phyloP scores from a whole-genome alignment of 2,113 vertebrate species.

The Amphiprion ocellaris region DNA sequence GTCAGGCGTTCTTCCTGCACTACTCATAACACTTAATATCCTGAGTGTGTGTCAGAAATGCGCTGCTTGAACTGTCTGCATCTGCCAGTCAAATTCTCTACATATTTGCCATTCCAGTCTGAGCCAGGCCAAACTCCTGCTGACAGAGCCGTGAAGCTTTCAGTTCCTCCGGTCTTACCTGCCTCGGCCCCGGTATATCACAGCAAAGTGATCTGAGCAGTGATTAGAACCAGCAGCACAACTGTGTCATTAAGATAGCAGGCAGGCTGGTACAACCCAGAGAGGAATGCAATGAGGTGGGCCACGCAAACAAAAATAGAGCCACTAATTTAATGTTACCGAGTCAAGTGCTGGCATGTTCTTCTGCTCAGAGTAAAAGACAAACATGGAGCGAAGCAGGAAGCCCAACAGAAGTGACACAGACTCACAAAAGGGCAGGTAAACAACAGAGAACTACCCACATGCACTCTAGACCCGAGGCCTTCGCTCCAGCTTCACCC shows the following conservation, averaged over 20 bases:
- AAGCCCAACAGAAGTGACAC: neutral
- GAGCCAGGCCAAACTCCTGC: constrained; percentile 54
- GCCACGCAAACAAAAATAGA: constrained; percentile 45
- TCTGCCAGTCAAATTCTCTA: constrained; percentile 64
- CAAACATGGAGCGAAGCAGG: constrained; percentile 27
- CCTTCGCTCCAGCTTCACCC: constrained; percentile 34
- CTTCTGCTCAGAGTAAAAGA: neutral
- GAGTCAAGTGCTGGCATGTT: constrained; percentile 51
- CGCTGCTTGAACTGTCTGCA: constrained; percentile 12
- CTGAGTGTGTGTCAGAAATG: constrained; percentile 13
- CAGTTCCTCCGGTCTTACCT: constrained; percentile 10
- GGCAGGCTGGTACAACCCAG: constrained; percentile 20
- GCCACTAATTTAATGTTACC: constrained; percentile 27
- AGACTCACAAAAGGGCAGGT: constrained; percentile 30
- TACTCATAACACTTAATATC: constrained; percentile 5
- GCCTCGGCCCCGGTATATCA: neutral
- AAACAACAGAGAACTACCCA: constrained; percentile 33
- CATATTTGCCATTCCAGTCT: constrained; percentile 75
- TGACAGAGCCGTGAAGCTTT: neutral
- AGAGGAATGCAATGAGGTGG: constrained; percentile 46
- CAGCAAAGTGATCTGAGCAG: neutral
- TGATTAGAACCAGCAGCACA: neutral
- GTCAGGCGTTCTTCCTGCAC: neutral
- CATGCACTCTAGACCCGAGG: constrained; percentile 30
- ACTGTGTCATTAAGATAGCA: neutral